Conservation (phyloP, 2,113 vertebrate species). For the Petromus typicus region DNA sequence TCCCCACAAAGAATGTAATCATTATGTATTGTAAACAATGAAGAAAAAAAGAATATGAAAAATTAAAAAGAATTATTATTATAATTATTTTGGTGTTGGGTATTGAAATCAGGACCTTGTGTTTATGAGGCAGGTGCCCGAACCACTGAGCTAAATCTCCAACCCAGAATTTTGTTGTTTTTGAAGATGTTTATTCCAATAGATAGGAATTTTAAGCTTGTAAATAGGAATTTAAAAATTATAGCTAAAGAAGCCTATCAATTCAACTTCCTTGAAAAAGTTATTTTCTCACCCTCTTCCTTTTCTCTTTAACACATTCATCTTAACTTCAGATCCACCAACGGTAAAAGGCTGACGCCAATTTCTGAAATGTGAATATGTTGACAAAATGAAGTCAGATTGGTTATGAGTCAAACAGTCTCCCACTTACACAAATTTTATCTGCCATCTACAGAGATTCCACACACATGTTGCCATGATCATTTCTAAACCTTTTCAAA, state of each 20-base stretch:
- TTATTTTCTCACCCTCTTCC: neutral
- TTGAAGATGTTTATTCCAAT: constrained; percentile 25
- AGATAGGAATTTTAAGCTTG: neutral
- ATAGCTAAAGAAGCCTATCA: constrained; percentile 15
- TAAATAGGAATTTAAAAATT: constrained; percentile 8
- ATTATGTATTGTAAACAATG: neutral
- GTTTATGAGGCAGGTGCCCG: too few relatives aligned
- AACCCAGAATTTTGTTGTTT: neutral
- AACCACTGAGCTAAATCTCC: too few relatives aligned
- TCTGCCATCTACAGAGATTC: neutral
- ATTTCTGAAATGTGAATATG: constrained; percentile 20
- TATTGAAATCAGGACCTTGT: too few relatives aligned
- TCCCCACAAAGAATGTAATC: neutral
- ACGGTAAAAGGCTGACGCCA: neutral
- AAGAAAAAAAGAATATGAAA: neutral
- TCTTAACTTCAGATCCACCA: neutral
- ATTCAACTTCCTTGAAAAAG: constrained; percentile 40
- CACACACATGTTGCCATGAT: neutral
- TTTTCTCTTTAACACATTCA: neutral
- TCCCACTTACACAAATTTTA: neutral
- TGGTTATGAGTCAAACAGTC: neutral
- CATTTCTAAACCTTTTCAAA: neutral
- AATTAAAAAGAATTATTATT: too few relatives aligned
- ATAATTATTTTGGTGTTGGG: too few relatives aligned
- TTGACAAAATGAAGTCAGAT: constrained; percentile 12